phyloP scores from a whole-genome alignment of 2,797 vertebrate species.

The Fistularia commersonii region DNA sequence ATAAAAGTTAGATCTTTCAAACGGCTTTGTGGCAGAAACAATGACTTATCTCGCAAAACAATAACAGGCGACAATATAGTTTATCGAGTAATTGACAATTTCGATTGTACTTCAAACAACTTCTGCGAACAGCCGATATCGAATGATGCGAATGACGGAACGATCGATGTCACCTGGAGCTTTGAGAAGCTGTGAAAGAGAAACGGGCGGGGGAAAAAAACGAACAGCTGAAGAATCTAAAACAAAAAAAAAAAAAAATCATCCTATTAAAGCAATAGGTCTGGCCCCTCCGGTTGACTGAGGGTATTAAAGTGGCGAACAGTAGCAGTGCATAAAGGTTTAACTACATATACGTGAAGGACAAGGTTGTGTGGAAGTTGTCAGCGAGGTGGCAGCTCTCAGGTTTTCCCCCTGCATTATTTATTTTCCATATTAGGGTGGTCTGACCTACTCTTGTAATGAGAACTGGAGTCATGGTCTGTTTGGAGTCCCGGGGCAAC shows the following conservation, averaged over 20 bases:
- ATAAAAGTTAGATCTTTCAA: slow-evolving; percentile 8
- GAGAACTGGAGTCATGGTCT: slow-evolving; percentile 73
- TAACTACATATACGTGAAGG: slow-evolving; percentile 44
- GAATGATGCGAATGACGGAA: no score
- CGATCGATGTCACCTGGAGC: no score
- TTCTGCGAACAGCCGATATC: no score
- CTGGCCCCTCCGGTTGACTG: not conserved
- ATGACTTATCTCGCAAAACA: slow-evolving; percentile 4
- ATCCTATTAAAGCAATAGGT: not conserved
- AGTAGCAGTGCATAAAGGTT: slow-evolving; percentile 37
- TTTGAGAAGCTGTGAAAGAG: no score
- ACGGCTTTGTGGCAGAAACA: slow-evolving; percentile 10
- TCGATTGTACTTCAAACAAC: no score
- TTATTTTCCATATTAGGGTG: slow-evolving; percentile 71
- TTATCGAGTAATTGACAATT: no score
- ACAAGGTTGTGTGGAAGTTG: slow-evolving; percentile 49
- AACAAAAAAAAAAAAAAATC: not conserved
- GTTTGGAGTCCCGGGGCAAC: slow-evolving; percentile 68
- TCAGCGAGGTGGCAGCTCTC: slow-evolving; percentile 62
- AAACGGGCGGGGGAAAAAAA: no score
- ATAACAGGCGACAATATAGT: no score
- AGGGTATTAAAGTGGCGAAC: slow-evolving; percentile 15
- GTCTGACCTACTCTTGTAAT: slow-evolving; percentile 71
- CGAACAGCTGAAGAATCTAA: not conserved
- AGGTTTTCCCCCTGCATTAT: slow-evolving; percentile 68